Base-by-base conservation (phyloP, 2,888 invertebrate genomes). In the Xanthorhoe designata region DNA sequence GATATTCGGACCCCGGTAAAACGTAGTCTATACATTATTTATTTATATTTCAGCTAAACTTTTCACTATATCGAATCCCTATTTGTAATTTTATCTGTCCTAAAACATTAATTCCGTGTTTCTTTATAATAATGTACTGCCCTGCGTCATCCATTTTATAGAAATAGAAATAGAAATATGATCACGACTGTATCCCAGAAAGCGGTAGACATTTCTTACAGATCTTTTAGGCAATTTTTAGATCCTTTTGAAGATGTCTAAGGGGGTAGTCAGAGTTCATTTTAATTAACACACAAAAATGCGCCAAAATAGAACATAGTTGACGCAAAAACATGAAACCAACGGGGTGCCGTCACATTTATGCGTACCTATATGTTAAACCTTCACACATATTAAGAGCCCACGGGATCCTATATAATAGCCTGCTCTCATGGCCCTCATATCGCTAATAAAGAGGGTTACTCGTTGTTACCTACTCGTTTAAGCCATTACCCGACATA, bases 381-480 rank as follows among this genome's bases (percentile, higher is more conserved):
- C 52, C 56, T 51, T 63, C 45, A 9, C 47, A 58, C 56, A 29
- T 52, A 47, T 58, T 45, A 53, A 57, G 18, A 32, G 9, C 38
- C 55, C 50, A 24, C 24, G 50, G 62, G 62, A 50, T 55, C 42
- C 47, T 49, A 19, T 54, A 64, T 58, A 54, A 54, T 45, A 54
- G 58, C 35, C 49, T 55, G 38, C 56, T 49, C 53, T 49, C 56
- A 54, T 49, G 38, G 49, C 64, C 49, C 64, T 49, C 49, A 58
- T 64, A 64, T 32, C 53, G 53, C 58, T 64, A 58, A 58, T 64
- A 59, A 54, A 58, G 53, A 62, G 62, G 62, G 53, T 57, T 49
- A 54, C 58, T 32, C n/a, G n/a, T n/a, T n/a, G 53, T 57, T 49
- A 54, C 58, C 18, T n/a, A n/a, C n/a, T n/a, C 18, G n/a, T 52